Evolutionary conservation across 2,113 vertebrate genomes (phyloP).

Genomic region (Dicrurus megarhynchus): DNA sequence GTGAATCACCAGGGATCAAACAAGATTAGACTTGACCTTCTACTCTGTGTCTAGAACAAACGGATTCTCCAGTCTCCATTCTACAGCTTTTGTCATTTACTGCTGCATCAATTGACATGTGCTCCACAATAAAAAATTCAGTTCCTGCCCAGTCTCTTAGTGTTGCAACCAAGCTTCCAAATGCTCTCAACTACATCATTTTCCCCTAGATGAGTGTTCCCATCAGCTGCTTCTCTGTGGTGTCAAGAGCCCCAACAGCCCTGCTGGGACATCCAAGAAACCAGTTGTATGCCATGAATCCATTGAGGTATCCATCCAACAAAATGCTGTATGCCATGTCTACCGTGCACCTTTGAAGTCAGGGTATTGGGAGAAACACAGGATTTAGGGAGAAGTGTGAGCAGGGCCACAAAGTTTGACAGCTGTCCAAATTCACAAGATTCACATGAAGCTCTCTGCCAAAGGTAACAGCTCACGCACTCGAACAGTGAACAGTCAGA

Average conservation of each 20-base stretch:
- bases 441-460: not conserved
- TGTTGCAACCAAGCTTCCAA: not conserved
- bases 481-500: not conserved
- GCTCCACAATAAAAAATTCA: not conserved
- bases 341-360: not conserved
- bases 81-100: not conserved
- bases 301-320: not conserved
- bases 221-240: not conserved
- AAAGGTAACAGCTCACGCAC: not conserved
- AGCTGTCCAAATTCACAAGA: not conserved
- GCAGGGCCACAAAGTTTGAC: not conserved
- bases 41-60: not conserved
- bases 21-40: not conserved
- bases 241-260: not conserved
- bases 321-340: not conserved
- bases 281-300: not conserved
- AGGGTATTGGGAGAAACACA: not conserved
- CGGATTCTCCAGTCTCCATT: not conserved
- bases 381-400: not conserved
- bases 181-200: not conserved
- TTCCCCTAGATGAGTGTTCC: not conserved
- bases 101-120: not conserved
- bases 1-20: not conserved
- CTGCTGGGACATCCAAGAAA: not conserved
- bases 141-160: not conserved